Conservation (phyloP, 2,113 vertebrate species). For the Cyanoderma ruficeps region DNA sequence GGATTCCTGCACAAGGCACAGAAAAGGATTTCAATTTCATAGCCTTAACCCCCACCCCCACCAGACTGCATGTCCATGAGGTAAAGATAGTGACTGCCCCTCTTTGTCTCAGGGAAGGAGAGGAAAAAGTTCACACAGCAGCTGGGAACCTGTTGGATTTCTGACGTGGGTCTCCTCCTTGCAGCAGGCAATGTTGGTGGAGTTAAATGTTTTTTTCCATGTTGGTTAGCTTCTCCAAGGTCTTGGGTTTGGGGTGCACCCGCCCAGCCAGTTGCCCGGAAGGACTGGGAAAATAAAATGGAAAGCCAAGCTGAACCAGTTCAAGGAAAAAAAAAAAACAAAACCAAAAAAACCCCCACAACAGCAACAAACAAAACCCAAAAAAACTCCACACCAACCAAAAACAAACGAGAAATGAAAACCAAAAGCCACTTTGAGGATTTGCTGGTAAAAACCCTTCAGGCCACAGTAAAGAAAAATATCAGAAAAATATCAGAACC, state of each 20-base stretch:
- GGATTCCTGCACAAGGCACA: background rate
- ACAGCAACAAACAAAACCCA: no score
- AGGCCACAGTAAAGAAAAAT: background rate
- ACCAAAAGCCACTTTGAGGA: background rate
- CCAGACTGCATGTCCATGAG: background rate
- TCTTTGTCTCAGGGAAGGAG: background rate
- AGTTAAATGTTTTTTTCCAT: background rate
- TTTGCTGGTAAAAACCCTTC: background rate
- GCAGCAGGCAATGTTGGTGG: background rate
- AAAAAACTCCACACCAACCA: no score
- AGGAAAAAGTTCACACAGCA: background rate
- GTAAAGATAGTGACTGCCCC: background rate
- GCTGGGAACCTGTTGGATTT: background rate
- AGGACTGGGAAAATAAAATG: rapidly evolving
- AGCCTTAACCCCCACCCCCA: background rate
- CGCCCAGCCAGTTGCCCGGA: rapidly evolving
- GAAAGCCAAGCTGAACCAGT: background rate
- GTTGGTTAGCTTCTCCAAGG: background rate
- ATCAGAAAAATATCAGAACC: background rate
- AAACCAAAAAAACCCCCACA: background rate
- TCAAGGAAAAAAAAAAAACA: background rate
- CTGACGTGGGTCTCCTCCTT: background rate
- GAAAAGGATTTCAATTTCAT: background rate
- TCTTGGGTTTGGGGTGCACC: background rate
- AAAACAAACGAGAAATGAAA: background rate